Evolutionary conservation across 2,113 vertebrate genomes (phyloP).

Genomic region (Geococcyx californianus): DNA sequence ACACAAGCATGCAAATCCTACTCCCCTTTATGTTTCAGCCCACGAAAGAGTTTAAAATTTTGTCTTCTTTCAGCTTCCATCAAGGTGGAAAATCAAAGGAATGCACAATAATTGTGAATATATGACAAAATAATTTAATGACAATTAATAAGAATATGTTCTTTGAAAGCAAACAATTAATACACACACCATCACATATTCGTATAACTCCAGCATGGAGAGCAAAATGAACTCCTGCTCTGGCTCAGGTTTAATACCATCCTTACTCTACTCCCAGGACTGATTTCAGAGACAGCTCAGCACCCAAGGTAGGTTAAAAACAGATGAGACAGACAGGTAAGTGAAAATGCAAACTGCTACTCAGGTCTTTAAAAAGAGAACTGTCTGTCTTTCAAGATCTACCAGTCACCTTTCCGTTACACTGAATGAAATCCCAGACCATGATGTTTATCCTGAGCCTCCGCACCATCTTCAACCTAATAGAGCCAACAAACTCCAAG

Average conservation of each 20-base stretch:
- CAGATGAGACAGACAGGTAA: not conserved
- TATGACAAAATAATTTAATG: not conserved
- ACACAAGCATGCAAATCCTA: not conserved
- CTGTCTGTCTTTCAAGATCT: not conserved
- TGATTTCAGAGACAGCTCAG: not conserved
- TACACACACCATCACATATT: not conserved
- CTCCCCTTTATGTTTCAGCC: not conserved
- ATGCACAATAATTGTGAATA: not conserved
- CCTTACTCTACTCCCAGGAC: not conserved
- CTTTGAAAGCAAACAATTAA: not conserved
- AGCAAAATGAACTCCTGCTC: not conserved
- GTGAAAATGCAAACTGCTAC: not conserved
- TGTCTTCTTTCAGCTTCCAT: not conserved
- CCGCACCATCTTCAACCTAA: not conserved
- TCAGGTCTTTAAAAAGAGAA: not conserved
- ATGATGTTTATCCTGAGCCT: fast-evolving
- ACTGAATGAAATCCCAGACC: not conserved
- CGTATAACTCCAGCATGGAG: not conserved
- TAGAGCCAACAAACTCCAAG: not conserved
- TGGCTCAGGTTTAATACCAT: not conserved
- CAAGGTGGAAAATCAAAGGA: not conserved
- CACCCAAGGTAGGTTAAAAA: not conserved
- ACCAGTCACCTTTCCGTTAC: not conserved
- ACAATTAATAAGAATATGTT: not conserved
- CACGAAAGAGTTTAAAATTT: not conserved